Conservation (phyloP, 2,888 invertebrate genomes). For the Andrena chrysosceles region DNA sequence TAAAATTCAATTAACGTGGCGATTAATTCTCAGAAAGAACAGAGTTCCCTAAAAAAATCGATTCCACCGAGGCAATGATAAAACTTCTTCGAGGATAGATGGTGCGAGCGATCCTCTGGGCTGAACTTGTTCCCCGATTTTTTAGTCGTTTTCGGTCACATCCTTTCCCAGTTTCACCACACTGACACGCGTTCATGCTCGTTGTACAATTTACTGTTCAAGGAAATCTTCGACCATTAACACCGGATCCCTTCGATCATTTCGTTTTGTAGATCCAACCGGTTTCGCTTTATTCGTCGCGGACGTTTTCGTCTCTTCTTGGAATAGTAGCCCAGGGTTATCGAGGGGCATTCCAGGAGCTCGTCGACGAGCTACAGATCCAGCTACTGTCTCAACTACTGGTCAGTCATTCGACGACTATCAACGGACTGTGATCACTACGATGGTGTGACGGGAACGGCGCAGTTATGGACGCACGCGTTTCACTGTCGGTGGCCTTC, state of each 20-base stretch:
- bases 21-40: no score
- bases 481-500: conserved; percentile 39
- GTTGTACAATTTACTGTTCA: background rate
- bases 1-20: no score
- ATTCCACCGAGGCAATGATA: no score
- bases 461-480: conserved; percentile 42
- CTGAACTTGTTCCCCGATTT: background rate
- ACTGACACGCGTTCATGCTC: background rate
- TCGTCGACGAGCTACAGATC: background rate
- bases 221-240: background rate
- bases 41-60: no score
- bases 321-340: background rate
- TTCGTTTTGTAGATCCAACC: background rate
- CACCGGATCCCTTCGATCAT: background rate
- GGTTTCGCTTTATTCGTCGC: background rate
- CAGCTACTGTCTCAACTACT: background rate
- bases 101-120: background rate
- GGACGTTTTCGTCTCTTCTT: background rate
- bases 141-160: background rate
- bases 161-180: background rate
- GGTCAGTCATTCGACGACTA: conserved; percentile 44
- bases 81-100: no score
- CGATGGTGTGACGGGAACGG: conserved; percentile 17
- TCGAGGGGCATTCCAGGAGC: background rate
- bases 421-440: conserved; percentile 25